Conservation (phyloP, 2,888 invertebrate genomes). For the Mystacides longicornis region DNA sequence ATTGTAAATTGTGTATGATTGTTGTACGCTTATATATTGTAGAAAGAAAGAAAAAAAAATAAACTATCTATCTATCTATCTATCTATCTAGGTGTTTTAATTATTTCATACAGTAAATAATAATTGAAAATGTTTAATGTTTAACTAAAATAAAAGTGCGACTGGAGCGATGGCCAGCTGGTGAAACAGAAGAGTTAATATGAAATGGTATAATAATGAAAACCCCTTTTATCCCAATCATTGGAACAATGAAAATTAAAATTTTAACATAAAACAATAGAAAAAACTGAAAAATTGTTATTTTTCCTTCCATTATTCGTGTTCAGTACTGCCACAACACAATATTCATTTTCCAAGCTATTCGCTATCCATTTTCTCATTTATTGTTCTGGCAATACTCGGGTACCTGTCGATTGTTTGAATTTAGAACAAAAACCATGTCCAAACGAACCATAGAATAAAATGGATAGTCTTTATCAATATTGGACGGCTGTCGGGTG, state of each 20-base stretch:
- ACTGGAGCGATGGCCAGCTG: too few relatives aligned
- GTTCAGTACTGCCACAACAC: constrained; percentile 1
- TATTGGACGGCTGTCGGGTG: constrained; percentile 2
- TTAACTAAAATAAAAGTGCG: too few relatives aligned
- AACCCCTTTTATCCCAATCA: background rate
- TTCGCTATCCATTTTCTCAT: constrained; percentile 7
- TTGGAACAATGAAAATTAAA: constrained; percentile 1
- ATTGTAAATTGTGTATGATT: too few relatives aligned
- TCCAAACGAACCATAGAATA: constrained; percentile 10
- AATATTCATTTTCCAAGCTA: constrained; percentile 9
- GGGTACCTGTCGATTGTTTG: constrained; percentile 11
- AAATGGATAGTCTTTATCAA: constrained; percentile 15
- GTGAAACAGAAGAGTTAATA: too few relatives aligned
- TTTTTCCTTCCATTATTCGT: background rate
- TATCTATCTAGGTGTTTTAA: too few relatives aligned
- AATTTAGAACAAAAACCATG: constrained; percentile 21
- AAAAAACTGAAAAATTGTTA: constrained; percentile 2
- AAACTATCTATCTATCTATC: too few relatives aligned
- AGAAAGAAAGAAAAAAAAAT: too few relatives aligned
- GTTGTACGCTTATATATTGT: too few relatives aligned
- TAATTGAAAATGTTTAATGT: too few relatives aligned
- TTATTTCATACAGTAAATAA: too few relatives aligned
- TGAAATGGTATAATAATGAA: background rate
- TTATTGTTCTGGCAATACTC: constrained; percentile 9
- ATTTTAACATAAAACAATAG: background rate